Evolutionary conservation across 2,113 vertebrate genomes (phyloP).

Genomic region (Anolis carolinensis): DNA sequence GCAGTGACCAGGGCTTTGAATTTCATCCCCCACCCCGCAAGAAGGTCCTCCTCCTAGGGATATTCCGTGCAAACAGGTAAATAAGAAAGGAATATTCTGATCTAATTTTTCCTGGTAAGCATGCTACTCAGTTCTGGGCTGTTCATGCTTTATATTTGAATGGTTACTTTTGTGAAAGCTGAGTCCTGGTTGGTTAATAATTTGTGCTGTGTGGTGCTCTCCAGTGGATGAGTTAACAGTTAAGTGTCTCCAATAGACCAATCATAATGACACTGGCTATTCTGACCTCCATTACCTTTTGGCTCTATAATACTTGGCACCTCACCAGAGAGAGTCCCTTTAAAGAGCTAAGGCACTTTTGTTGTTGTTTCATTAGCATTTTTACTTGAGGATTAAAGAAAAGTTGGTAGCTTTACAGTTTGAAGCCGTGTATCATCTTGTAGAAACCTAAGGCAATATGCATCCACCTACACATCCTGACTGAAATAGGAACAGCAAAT

Average conservation of each 20-base stretch:
- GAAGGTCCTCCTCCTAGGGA: not conserved
- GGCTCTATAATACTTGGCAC: not conserved
- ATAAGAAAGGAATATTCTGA: not conserved
- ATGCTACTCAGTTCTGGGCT: too few relatives aligned
- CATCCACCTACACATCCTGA: not conserved
- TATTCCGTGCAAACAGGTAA: not conserved
- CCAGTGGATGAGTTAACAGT: not conserved
- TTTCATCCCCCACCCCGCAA: not conserved
- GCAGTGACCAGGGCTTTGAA: not conserved
- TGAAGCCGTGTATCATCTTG: not conserved
- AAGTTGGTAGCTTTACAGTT: not conserved
- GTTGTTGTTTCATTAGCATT: not conserved
- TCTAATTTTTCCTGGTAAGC: not conserved
- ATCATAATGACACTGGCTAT: not conserved
- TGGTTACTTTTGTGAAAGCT: not conserved
- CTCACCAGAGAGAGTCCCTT: not conserved
- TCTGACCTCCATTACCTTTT: slow-evolving; percentile 24
- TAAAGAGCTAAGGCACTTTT: not conserved
- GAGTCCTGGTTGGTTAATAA: not conserved
- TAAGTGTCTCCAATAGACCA: not conserved
- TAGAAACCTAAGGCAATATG: not conserved
- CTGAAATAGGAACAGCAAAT: not conserved
- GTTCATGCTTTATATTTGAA: not conserved
- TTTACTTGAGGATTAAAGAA: not conserved
- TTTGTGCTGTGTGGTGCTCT: not conserved